Conservation (phyloP, 2,797 vertebrate species). For the Fistularia commersonii region DNA sequence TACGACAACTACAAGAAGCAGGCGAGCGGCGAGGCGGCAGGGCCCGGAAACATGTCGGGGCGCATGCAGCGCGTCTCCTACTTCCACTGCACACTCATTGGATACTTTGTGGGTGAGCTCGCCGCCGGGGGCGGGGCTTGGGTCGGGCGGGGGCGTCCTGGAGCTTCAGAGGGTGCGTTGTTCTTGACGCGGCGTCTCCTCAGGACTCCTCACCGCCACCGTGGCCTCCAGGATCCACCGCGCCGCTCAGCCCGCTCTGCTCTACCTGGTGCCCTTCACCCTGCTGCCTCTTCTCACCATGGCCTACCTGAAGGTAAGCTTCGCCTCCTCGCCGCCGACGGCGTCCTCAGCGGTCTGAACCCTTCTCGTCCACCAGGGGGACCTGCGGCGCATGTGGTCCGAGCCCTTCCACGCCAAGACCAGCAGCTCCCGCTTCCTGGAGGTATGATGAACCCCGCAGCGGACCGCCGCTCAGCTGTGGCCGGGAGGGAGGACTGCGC, state of each 20-base stretch:
- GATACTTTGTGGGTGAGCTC: slow-evolving; percentile 96
- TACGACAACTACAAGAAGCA: slow-evolving; percentile 99
- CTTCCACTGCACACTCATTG: slow-evolving; percentile 99
- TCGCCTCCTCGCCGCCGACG: not conserved
- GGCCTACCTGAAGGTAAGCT: slow-evolving; percentile 98
- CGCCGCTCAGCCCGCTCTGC: slow-evolving; percentile 95
- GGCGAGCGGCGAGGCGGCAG: slow-evolving; percentile 84
- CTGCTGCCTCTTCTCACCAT: slow-evolving; percentile 98
- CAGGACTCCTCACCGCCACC: slow-evolving; percentile 94
- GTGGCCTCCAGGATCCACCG: slow-evolving; percentile 98
- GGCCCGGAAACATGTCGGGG: slow-evolving; percentile 82
- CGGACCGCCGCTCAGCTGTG: slow-evolving; percentile 41
- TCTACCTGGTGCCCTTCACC: slow-evolving; percentile 99
- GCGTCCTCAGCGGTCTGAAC: not conserved
- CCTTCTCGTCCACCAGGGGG: slow-evolving; percentile 77
- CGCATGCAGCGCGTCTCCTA: slow-evolving; percentile 99
- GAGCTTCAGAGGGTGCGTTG: too few species aligned
- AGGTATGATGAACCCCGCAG: slow-evolving; percentile 90
- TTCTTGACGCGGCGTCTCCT: slow-evolving; percentile 20
- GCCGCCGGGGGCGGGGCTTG: slow-evolving; percentile 2
- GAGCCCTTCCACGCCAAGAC: slow-evolving; percentile 97
- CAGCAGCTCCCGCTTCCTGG: slow-evolving; percentile 95
- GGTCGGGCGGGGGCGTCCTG: too few species aligned
- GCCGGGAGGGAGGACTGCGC: slow-evolving; percentile 54
- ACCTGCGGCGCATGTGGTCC: slow-evolving; percentile 99